phyloP scores from a whole-genome alignment of 2,113 vertebrate genomes.

The Sapajus apella region DNA sequence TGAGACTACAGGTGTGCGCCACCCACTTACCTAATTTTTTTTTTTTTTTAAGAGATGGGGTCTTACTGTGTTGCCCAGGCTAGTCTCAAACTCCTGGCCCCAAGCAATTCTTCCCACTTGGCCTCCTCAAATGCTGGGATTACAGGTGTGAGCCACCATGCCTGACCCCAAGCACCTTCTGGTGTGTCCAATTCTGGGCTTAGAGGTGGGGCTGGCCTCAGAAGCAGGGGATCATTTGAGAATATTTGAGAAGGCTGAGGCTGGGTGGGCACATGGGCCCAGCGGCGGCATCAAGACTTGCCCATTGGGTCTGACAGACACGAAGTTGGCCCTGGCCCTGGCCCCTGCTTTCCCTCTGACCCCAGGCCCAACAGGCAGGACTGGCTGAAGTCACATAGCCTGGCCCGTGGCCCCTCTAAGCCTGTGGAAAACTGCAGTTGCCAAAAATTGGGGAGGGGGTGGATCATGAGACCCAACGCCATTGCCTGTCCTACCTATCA shows the following conservation, averaged over 20 bases:
- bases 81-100: too few relatives aligned
- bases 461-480: rapidly evolving
- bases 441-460: rapidly evolving
- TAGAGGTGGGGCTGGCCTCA: not conserved
- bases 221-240: not conserved
- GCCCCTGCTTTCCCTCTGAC: too few relatives aligned
- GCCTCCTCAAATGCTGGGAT: too few relatives aligned
- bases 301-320: not conserved
- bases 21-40: too few relatives aligned
- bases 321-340: too few relatives aligned
- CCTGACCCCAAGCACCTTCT: not conserved
- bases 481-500: not conserved
- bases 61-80: too few relatives aligned
- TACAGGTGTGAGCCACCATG: not conserved
- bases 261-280: not conserved
- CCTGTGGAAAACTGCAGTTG: too few relatives aligned
- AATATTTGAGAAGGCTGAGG: not conserved
- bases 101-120: too few relatives aligned
- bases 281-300: not conserved
- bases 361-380: not conserved
- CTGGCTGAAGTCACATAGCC: not conserved
- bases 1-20: too few relatives aligned
- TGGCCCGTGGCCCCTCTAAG: not conserved
- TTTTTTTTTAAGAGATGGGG: too few relatives aligned
- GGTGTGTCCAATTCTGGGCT: not conserved